phyloP scores from a whole-genome alignment of 2,113 vertebrate species.

The Lota lota region DNA sequence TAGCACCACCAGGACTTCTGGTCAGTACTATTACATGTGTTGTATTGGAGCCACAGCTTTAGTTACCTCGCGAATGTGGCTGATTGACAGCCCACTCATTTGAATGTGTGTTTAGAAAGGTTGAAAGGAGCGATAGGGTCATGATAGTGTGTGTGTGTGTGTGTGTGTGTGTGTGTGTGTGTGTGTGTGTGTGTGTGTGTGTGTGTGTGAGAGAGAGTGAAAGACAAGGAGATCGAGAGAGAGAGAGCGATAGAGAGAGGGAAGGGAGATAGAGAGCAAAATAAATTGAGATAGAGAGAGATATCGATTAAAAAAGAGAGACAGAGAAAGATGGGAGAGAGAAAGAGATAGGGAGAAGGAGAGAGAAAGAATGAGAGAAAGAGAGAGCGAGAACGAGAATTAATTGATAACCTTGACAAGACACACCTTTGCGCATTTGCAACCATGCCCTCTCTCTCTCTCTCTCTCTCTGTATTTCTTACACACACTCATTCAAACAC shows the following conservation, averaged over 20 bases:
- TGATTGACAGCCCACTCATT: constrained; percentile 27
- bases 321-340: too few relatives aligned
- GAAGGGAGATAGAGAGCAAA: too few relatives aligned
- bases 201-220: too few relatives aligned
- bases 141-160: constrained; percentile 35
- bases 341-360: too few relatives aligned
- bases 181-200: too few relatives aligned
- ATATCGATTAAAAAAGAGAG: too few relatives aligned
- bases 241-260: too few relatives aligned
- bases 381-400: too few relatives aligned
- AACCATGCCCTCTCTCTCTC: background rate
- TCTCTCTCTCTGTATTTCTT: background rate
- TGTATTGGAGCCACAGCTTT: constrained; percentile 15
- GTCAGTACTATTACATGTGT: background rate
- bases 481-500: constrained; percentile 33
- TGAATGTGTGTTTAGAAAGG: constrained; percentile 15
- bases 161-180: too few relatives aligned
- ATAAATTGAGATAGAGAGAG: too few relatives aligned
- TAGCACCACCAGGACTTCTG: constrained; percentile 7
- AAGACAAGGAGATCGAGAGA: too few relatives aligned
- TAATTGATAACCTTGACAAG: constrained; percentile 79
- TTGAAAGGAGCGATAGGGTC: constrained; percentile 59
- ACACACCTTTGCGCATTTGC: constrained; percentile 27
- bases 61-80: constrained; percentile 11
- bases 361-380: too few relatives aligned